Base-by-base conservation (phyloP, 2,113 vertebrate genomes). In the Melozone crissalis region DNA sequence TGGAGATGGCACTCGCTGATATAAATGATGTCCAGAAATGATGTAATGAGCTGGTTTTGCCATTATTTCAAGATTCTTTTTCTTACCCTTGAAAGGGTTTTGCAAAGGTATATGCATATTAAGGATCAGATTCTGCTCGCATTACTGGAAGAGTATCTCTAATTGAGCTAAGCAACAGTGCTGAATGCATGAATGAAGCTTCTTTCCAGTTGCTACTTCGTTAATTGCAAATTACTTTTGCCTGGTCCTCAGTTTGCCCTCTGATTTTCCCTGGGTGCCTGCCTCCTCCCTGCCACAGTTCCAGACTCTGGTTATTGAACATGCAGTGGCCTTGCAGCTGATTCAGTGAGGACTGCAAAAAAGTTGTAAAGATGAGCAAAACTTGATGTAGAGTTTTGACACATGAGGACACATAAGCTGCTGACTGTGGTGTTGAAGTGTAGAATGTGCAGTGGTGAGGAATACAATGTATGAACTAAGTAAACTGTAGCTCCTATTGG, bases 41-140 rank as follows among this genome's bases (percentile, higher is more conserved):
- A 78, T 95, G 89, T 94, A 89, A 92, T 81, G 93, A 94, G n/a
- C 76, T 84, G 49, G 12, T 74, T 90, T 81, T 86, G 43, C 47
- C 31, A 51, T 79, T 78, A 63, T 92, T 84, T 95, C 68, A 90
- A 49, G 73, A 65, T 33, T 84, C 39, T 77, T 87, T 89, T 83
- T 76, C 33, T 39, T 79, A 62, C 16, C n/a, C 55, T 91, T 83
- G 57, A 86, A 86, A 88, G 67, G 35, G 7, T 68, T 91, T 88
- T 89, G 31, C 37, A 57, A 80, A 94, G 44, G 17, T 65, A 13
- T 65, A 3, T 74, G 43, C 47, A 49, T 77, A 63, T 83, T 86
- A 86, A 67, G 24, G 71, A 51, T 30, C 14, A 65, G 44, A 39
- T 89, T 89, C 57, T 82, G 52, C 49, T 88, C 59, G 49, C 10